Base-by-base conservation (phyloP, 2,113 vertebrate genomes). In the Mus spicilegus region DNA sequence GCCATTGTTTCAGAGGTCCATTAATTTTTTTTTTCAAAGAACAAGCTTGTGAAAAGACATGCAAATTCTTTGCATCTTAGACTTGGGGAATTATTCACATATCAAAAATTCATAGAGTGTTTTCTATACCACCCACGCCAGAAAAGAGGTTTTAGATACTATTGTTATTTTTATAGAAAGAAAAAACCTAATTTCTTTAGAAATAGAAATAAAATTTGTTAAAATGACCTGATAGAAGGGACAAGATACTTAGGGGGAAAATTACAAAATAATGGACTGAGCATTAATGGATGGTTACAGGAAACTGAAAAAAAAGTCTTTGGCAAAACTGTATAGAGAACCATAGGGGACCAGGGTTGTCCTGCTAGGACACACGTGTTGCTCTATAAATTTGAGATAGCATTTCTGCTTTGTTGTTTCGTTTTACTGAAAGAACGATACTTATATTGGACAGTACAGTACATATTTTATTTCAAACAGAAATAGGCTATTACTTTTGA, bases 1-100 rank as follows among this genome's bases (percentile, higher is more conserved):
- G 19, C 56, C 69, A 61, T 95, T 93, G 96, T 97, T 90, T 90
- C 89, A 85, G 95, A 97, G 87, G 33, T 26, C 94, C 94, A 80
- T 93, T 97, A 96, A 94, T 65, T 9, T 65, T 26, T 63, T 61
- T 61, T 65, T 96, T 61, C 11, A 75, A 94, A 95, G 73, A 95
- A 42, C 22, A 89, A 95, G 80, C 65, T 95, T 87, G 39, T 81
- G 58, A 82, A 93, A 87, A 69, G 67, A 33, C 61, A 89, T 93
- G 30, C 11, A 96, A 95, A 89, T 89, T 84, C 9, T 95, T 96
- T 95, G 39, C 36, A 58, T 94, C 58, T 91, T 87, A 95, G 84
- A 89, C 58, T 91, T 96, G 65, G 70, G 89, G 33, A 91, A 93
- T 95, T 93, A 89, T 77, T 87, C 65, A 14, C 65, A 14, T 58